A percentile compares a stretch with the other conserved stretches of the same genome.
Evolutionary conservation across 2,797 vertebrate genomes (phyloP).

Genomic region (Artibeus lituratus): DNA sequence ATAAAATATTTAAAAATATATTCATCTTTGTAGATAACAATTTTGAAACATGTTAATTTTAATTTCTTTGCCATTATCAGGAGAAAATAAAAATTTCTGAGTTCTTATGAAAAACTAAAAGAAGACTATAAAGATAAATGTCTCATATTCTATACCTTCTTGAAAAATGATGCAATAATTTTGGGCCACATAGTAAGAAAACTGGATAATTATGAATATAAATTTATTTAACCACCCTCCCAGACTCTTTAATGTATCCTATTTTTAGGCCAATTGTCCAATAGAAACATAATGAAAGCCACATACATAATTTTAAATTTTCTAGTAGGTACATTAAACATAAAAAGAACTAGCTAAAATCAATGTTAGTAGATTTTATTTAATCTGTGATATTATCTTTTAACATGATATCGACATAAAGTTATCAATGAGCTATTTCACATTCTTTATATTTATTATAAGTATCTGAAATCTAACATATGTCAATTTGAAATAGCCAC

Average conservation of each 20-base stretch:
- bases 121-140: neutral
- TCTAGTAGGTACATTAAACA: neutral
- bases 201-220: neutral
- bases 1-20: too few relatives aligned
- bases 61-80: neutral
- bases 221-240: neutral
- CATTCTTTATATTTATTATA: neutral
- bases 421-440: neutral
- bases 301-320: neutral
- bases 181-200: neutral
- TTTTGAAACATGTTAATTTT: slow-evolving; percentile 2
- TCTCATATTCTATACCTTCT: neutral
- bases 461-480: neutral
- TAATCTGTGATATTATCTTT: neutral
- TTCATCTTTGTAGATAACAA: neutral
- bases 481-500: neutral
- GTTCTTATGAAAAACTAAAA: neutral
- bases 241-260: neutral
- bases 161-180: neutral
- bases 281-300: neutral
- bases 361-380: neutral
- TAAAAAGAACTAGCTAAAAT: neutral
- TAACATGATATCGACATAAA: neutral
- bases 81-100: neutral
- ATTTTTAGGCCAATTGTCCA: neutral